Evolutionary conservation across 2,888 invertebrate species (phyloP).

Genomic region (Drosophila mimica): DNA sequence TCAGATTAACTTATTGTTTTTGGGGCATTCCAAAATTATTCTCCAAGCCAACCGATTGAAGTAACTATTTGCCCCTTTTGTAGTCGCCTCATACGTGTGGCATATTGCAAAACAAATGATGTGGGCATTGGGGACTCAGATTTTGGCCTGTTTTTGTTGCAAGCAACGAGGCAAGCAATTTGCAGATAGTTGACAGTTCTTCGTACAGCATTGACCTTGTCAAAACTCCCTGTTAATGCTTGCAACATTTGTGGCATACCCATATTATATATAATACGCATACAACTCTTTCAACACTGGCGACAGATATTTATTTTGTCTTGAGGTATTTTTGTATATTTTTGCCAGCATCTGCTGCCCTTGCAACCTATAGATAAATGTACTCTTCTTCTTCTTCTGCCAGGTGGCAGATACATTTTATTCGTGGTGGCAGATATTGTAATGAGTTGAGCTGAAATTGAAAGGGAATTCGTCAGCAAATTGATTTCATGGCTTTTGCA

Average conservation of each 20-base stretch:
- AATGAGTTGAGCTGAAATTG: not conserved
- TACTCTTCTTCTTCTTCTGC: not conserved
- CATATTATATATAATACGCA: no score
- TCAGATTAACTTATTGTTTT: not conserved
- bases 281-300: not conserved
- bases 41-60: not conserved
- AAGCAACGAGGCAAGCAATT: conserved; percentile 40
- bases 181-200: conserved; percentile 26
- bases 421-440: not conserved
- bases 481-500: conserved; percentile 19
- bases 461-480: conserved; percentile 12
- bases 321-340: not conserved
- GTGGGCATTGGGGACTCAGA: conserved; percentile 27
- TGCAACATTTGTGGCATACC: conserved; percentile 28
- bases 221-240: conserved; percentile 16
- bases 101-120: conserved; percentile 33
- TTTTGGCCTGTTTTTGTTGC: conserved; percentile 11
- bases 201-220: conserved; percentile 16
- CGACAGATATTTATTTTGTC: not conserved
- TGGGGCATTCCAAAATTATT: not conserved
- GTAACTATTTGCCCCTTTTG: not conserved
- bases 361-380: not conserved
- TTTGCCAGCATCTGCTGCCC: not conserved
- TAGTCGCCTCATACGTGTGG: not conserved
- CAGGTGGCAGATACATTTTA: not conserved